Conservation (phyloP, 2,797 vertebrate species). For the Fundulus diaphanus region DNA sequence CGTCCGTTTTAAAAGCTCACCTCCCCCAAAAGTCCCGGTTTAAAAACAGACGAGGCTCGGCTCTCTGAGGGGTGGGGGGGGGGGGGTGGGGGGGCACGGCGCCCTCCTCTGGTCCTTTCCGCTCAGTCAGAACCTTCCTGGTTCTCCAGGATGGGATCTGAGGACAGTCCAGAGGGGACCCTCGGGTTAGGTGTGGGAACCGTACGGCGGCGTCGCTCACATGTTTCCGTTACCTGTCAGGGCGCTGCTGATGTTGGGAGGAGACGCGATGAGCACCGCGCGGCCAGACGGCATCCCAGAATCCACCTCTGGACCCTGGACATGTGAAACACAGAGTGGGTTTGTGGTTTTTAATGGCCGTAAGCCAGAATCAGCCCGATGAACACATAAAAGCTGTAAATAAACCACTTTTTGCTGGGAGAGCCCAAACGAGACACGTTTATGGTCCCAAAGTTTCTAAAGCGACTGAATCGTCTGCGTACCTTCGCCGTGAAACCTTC, state of each 20-base stretch:
- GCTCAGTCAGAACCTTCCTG: slow-evolving; percentile 89
- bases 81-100: not conserved
- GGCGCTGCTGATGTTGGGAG: slow-evolving; percentile 89
- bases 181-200: slow-evolving; percentile 30
- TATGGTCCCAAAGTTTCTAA: no score
- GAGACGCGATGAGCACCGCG: slow-evolving; percentile 90
- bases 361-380: no score
- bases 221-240: slow-evolving; percentile 65
- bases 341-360: no score
- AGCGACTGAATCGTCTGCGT: no score
- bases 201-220: not conserved
- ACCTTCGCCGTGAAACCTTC: slow-evolving; percentile 85
- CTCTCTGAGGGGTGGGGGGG: not conserved
- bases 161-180: slow-evolving; percentile 35
- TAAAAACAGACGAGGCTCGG: not conserved
- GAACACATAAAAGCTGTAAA: no score
- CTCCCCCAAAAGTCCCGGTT: not conserved
- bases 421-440: not conserved
- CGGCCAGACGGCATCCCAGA: slow-evolving; percentile 82
- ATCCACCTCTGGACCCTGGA: slow-evolving; percentile 83
- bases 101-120: slow-evolving; percentile 5
- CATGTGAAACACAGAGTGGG: slow-evolving; percentile 54
- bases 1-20: not conserved
- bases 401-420: no score
- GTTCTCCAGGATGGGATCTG: slow-evolving; percentile 98